Percentiles rank a stretch among this genome's conserved stretches.
Evolutionary conservation across 2,888 invertebrate genomes (phyloP).

Genomic region (Chrysolina americana): DNA sequence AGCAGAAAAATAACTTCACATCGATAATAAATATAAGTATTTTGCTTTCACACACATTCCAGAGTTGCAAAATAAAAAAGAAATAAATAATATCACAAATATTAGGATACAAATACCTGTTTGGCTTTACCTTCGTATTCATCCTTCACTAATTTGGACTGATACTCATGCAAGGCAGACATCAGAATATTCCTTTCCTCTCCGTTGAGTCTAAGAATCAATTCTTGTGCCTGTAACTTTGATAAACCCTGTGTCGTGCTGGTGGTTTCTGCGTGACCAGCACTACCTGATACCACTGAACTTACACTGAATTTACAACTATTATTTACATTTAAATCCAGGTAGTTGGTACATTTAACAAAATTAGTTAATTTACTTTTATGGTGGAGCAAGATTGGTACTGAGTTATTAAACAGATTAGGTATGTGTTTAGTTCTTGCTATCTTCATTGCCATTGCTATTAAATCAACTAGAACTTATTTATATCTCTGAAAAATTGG

Average conservation of each 20-base stretch:
- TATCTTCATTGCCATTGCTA: conserved; percentile 54
- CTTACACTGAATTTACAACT: conserved; percentile 58
- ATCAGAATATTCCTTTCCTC: conserved; percentile 81
- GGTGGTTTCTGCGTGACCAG: conserved; percentile 67
- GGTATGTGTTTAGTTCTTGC: conserved; percentile 44
- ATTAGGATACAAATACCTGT: conserved; percentile 54
- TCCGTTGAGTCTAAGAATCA: conserved; percentile 80
- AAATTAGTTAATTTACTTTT: conserved; percentile 51
- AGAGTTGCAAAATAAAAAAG: conserved; percentile 39
- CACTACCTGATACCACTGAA: conserved; percentile 61
- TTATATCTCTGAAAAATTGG: conserved; percentile 10
- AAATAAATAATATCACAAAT: conserved; percentile 28
- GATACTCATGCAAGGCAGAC: conserved; percentile 80
- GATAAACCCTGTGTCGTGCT: conserved; percentile 69
- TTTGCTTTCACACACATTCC: conserved; percentile 30
- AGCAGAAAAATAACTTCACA: no score
- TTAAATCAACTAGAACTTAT: conserved; percentile 13
- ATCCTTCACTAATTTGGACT: conserved; percentile 82
- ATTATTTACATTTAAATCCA: conserved; percentile 43
- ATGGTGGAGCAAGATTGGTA: conserved; percentile 35
- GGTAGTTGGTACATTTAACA: conserved; percentile 38
- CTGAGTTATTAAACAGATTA: conserved; percentile 40
- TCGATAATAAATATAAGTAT: neutral
- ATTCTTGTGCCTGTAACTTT: conserved; percentile 81
- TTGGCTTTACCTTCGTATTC: conserved; percentile 80